phyloP scores from a whole-genome alignment of 92 coral and sea anemone species.

The Bergia puertoricense region DNA sequence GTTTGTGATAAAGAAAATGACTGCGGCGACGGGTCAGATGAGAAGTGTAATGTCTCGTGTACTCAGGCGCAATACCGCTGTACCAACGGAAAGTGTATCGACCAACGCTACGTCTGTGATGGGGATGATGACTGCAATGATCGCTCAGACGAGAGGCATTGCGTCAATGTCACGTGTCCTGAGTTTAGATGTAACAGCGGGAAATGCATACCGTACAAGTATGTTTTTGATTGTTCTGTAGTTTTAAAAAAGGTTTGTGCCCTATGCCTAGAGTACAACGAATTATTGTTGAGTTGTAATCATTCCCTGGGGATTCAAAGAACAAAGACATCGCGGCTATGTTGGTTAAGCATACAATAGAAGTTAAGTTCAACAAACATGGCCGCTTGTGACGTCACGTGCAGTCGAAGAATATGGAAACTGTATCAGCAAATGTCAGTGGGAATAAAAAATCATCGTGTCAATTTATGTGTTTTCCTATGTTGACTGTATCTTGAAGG shows the following conservation, averaged over 20 bases:
- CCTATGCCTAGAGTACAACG: neutral
- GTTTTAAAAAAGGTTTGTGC: neutral
- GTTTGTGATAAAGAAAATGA: slow-evolving; percentile 65
- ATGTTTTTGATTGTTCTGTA: neutral
- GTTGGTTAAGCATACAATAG: too few relatives aligned
- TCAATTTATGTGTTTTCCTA: too few relatives aligned
- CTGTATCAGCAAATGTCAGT: neutral
- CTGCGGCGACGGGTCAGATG: slow-evolving; percentile 67
- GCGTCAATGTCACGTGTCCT: slow-evolving; percentile 60
- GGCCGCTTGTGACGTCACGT: too few relatives aligned
- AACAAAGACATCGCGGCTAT: too few relatives aligned
- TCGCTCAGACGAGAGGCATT: slow-evolving; percentile 76
- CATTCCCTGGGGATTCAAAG: too few relatives aligned
- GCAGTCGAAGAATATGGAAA: too few relatives aligned
- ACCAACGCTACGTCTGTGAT: slow-evolving; percentile 64
- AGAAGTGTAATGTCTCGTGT: slow-evolving; percentile 64
- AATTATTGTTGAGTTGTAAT: too few relatives aligned
- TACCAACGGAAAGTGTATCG: slow-evolving; percentile 73
- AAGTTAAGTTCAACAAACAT: too few relatives aligned
- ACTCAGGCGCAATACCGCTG: slow-evolving; percentile 58
- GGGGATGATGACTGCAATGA: slow-evolving; percentile 92
- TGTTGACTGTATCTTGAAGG: too few relatives aligned
- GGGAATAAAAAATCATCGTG: too few relatives aligned
- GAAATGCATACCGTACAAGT: slow-evolving; percentile 76
- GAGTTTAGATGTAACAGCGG: slow-evolving; percentile 71